Percentiles rank a stretch among this genome's conserved stretches.
Conservation (phyloP, 2,113 vertebrate genomes). For the Lota lota region DNA sequence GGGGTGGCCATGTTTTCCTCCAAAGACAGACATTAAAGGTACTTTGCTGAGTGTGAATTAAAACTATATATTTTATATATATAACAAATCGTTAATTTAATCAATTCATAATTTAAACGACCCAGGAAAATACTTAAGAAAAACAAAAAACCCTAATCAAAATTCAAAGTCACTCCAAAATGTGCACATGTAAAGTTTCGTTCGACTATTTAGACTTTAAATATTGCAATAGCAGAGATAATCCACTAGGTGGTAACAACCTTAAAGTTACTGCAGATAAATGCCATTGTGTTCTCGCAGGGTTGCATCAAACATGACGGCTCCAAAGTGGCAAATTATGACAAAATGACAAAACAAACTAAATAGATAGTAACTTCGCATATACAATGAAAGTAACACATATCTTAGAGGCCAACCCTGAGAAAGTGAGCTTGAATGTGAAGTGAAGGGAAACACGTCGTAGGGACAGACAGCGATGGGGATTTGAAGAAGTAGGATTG, state of each 20-base stretch:
- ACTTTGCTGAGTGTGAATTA: neutral
- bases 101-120: too few species aligned
- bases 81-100: too few species aligned
- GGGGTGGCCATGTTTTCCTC: neutral
- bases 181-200: too few species aligned
- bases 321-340: too few species aligned
- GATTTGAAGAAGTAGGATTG: conserved; percentile 18
- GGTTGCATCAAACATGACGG: neutral
- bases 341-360: neutral
- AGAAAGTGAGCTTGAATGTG: too few species aligned
- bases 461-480: conserved; percentile 4
- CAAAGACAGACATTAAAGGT: too few species aligned
- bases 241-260: conserved; percentile 55
- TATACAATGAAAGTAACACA: neutral
- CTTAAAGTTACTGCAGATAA: too few species aligned
- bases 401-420: too few species aligned
- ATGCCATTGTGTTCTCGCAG: conserved; percentile 1
- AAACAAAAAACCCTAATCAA: too few species aligned
- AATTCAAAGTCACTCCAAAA: too few species aligned
- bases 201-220: neutral
- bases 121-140: too few species aligned
- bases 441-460: neutral
- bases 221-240: conserved; percentile 14
- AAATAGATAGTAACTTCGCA: neutral
- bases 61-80: too few species aligned